phyloP scores from a whole-genome alignment of 2,797 vertebrate genomes.

The Iguana delicatissima region DNA sequence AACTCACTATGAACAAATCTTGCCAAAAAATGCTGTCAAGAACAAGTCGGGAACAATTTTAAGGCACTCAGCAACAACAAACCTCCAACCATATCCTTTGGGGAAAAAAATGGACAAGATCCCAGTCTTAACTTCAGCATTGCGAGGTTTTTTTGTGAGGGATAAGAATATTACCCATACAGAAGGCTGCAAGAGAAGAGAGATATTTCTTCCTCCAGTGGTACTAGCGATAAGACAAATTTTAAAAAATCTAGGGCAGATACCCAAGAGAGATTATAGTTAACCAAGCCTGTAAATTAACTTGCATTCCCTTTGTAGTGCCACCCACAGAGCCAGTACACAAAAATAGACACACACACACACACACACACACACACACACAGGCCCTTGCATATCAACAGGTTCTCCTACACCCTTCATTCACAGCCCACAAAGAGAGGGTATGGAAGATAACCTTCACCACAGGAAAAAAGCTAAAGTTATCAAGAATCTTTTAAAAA shows the following conservation, averaged over 20 bases:
- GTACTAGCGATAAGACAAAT: background rate
- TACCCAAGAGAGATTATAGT: background rate
- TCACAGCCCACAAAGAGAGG: background rate
- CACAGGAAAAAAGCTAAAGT: background rate
- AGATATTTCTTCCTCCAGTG: background rate
- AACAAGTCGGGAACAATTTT: too few species aligned
- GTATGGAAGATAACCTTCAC: background rate
- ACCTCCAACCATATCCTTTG: background rate
- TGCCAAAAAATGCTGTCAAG: too few species aligned
- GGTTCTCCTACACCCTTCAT: background rate
- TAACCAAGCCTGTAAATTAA: conserved; percentile 4
- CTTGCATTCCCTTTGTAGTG: background rate
- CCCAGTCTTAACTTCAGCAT: too few species aligned
- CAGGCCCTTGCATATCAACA: background rate
- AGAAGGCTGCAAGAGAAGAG: background rate
- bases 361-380: background rate
- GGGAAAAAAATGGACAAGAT: too few species aligned
- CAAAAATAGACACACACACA: background rate
- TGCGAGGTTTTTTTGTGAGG: too few species aligned
- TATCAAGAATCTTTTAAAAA: background rate
- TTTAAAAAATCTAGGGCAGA: background rate
- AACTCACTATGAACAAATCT: too few species aligned
- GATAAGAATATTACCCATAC: too few species aligned
- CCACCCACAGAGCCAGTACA: conserved; percentile 14
- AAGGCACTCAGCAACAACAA: too few species aligned